Evolutionary conservation across 2,797 vertebrate genomes (phyloP).

Genomic region (Sebastes dallii): DNA sequence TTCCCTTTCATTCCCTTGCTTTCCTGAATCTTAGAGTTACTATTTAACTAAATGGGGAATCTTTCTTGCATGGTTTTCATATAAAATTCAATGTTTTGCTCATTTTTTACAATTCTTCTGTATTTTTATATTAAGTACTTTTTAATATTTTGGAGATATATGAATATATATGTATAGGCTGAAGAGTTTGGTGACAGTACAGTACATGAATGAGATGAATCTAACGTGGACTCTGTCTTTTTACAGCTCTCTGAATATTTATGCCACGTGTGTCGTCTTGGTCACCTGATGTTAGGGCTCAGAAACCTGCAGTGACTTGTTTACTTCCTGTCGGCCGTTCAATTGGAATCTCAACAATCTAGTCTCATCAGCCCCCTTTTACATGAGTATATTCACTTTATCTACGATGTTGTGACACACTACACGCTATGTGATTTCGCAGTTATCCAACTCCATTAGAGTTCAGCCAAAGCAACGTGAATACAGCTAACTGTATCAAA

Average conservation of each 20-base stretch:
- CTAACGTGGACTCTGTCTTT: constrained; percentile 74
- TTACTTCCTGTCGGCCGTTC: constrained; percentile 76
- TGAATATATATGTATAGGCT: constrained; percentile 83
- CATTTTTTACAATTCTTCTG: constrained; percentile 87
- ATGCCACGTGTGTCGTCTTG: constrained; percentile 76
- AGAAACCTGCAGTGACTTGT: constrained; percentile 75
- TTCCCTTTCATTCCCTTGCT: constrained; percentile 65
- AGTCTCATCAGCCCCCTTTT: constrained; percentile 58
- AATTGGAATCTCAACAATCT: constrained; percentile 65
- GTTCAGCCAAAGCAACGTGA: constrained; percentile 54
- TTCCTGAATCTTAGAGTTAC: constrained; percentile 71
- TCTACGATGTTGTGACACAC: constrained; percentile 63
- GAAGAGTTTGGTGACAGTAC: constrained; percentile 76
- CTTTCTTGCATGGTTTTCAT: constrained; percentile 84
- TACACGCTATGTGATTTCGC: constrained; percentile 53
- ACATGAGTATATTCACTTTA: constrained; percentile 56
- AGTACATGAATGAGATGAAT: constrained; percentile 72
- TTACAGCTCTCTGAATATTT: constrained; percentile 77
- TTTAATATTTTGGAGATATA: constrained; percentile 87
- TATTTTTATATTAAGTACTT: constrained; percentile 90
- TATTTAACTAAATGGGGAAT: constrained; percentile 76
- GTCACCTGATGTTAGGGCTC: constrained; percentile 74
- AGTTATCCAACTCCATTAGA: constrained; percentile 53
- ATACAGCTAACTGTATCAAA: constrained; percentile 69
- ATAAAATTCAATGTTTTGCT: constrained; percentile 84